A percentile compares a stretch with the other conserved stretches of the same genome.
phyloP scores from a whole-genome alignment of 2,888 invertebrate genomes.

The Ommatoiulus sabulosus region DNA sequence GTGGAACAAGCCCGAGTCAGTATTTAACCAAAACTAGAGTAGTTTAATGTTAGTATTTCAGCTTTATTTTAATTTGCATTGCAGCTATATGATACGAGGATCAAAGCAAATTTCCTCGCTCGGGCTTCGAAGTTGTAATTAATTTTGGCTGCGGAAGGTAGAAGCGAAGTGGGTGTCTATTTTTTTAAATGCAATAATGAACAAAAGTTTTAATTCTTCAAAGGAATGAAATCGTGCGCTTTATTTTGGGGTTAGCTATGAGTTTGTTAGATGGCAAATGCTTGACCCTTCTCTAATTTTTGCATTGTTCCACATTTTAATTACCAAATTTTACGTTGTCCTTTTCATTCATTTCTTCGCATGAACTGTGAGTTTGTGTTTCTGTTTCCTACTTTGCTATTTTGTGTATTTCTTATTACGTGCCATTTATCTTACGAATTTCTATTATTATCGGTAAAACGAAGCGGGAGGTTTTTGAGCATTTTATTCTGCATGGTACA shows the following conservation, averaged over 20 bases:
- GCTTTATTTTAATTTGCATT: neutral
- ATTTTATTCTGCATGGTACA: neutral
- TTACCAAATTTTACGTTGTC: neutral
- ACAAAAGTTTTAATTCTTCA: neutral
- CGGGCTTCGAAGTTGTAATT: constrained; percentile 25
- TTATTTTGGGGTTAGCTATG: neutral
- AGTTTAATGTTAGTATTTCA: neutral
- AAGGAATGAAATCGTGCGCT: neutral
- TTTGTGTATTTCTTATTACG: constrained; percentile 1
- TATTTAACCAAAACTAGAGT: constrained; percentile 35
- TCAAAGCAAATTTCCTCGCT: neutral
- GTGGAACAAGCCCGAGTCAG: constrained; percentile 5
- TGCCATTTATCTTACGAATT: constrained; percentile 51
- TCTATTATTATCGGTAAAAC: neutral
- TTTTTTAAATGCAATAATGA: constrained; percentile 18
- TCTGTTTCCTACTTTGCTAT: constrained; percentile 37
- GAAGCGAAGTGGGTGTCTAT: constrained; percentile 31
- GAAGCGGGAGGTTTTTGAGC: neutral
- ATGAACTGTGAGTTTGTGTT: constrained; percentile 37
- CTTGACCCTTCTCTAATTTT: neutral
- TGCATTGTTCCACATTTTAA: neutral
- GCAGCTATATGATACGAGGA: neutral
- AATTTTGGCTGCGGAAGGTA: constrained; percentile 1
- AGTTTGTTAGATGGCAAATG: neutral
- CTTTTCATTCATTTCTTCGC: neutral